Base-by-base conservation (phyloP, 1,140 invertebrate species). In the Nephila pilipes region DNA sequence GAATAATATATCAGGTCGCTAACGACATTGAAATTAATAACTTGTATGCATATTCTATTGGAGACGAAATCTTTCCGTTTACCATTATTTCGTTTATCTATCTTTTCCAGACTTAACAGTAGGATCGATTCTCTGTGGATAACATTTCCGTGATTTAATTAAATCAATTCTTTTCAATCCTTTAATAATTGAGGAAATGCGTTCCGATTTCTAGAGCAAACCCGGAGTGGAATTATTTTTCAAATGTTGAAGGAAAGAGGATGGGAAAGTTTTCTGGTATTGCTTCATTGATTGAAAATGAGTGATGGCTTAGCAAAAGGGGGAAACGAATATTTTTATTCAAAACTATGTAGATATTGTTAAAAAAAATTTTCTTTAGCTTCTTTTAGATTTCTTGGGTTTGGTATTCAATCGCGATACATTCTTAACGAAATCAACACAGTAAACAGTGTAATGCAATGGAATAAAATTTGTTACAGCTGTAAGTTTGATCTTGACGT, bases 11-110 rank as follows among this genome's bases (percentile, higher is more conserved):
- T 83, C 80, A 83, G 38, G 12, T 22, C 25, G 10, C 38, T 46
- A 57, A 83, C 38, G 38, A 83, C 80, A 83, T 55, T 54, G 29
- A 25, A 57, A 83, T 83, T 55, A 55, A 55, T 55, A 83, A 22
- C 54, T 20, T 83, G 80, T 83, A 57, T 57, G 46, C 54, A 83
- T 83, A 55, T 83, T 29, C n/a, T 83, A 83, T 83, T 83, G n/a
- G 29, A 16, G 65, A 10, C 22, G 12, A 36, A 75, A 75, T 65
- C 16, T 75, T 75, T 29, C 25, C 65, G 14, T 75, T 75, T 36
- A 20, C 14, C 65, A 18, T 75, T 36, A 75, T 75, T 75, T 75
- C 65, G 65, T 75, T 75, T 75, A 75, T 75, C 65, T 75, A 29
- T 75, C 65, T 75, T 18, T 36, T 12, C 65, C 65, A 75, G 65